Base-by-base conservation (phyloP, 2,797 vertebrate genomes). In the Oreortyx pictus region DNA sequence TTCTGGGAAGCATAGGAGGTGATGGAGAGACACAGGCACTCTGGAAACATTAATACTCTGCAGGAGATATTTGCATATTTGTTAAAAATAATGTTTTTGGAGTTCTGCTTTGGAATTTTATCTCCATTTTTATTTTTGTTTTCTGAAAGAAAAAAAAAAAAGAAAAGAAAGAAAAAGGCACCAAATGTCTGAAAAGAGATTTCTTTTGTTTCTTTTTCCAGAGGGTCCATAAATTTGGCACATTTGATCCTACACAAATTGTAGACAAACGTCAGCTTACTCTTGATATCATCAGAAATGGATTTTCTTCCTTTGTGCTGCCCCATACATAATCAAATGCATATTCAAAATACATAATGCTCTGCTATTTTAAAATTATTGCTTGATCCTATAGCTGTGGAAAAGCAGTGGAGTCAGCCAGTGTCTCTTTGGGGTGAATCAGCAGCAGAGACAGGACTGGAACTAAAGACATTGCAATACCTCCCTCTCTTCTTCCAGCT, bases 381-480 rank as follows among this genome's bases (percentile, higher is more conserved):
- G 93, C 92, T 86, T 92, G 77, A 76, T 89, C 67, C 82, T 80
- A 24, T 3, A 71, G 86, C 87, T 94, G 85, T 82, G 52, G 67
- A 94, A 93, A 92, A 95, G 71, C 88, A 86, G 74, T 75, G 80
- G 93, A 92, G 91, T 94, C 92, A 95, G 92, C 52, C 87, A 41
- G 85, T 39, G 86, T 61, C 93, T 82, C 93, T 92, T 91, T 82
- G 88, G 78, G 91, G 74, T 73, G 81, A 82, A 83, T 95, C 94
- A 79, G 87, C 16, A 0, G 66, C 76, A 89, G 77, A 81, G 92
- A 71, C 64, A 92, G 80, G 60, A 54, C 67, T 74, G 82, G 92
- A 94, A 93, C 82, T 89, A 92, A 95, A 95, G 92, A 95, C 91
- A 76, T 62, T 91, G 85, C 94, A 95, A 96, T 89, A 90, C 87